phyloP scores from a whole-genome alignment of 1,140 invertebrate species.

The Prorops nasuta region DNA sequence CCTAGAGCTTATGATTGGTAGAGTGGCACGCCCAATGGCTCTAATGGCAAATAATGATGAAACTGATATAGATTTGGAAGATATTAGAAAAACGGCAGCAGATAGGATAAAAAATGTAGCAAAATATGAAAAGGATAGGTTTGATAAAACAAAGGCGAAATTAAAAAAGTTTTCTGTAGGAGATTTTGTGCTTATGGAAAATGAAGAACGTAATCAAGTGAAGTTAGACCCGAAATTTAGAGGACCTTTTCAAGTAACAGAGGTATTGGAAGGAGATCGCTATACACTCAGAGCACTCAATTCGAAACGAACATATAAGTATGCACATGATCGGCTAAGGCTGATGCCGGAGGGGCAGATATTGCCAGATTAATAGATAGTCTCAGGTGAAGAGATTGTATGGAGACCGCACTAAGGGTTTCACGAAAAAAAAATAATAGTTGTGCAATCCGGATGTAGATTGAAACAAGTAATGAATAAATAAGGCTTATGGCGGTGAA shows the following conservation, averaged over 20 bases:
- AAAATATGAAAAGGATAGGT: conserved; percentile 1
- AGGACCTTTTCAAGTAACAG: conserved; percentile 11
- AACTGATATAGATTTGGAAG: not conserved
- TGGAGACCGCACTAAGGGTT: no score
- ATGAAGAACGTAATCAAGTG: conserved; percentile 21
- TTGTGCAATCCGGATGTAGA: no score
- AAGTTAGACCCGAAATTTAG: conserved; percentile 15
- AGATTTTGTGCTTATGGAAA: conserved; percentile 19
- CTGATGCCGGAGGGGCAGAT: not conserved
- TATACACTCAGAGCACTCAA: conserved; percentile 11
- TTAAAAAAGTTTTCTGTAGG: conserved; percentile 6
- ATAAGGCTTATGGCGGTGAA: no score
- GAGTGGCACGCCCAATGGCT: conserved; percentile 30
- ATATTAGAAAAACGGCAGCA: not conserved
- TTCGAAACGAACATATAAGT: conserved; percentile 15
- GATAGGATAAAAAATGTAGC: not conserved
- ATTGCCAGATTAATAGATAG: no score
- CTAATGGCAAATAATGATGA: conserved; percentile 21
- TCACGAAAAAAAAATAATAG: no score
- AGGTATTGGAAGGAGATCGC: conserved; percentile 6
- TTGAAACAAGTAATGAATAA: no score
- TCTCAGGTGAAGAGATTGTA: no score
- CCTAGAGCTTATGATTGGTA: conserved; percentile 34
- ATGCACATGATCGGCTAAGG: not conserved
- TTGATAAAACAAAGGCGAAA: conserved; percentile 14